phyloP scores from a whole-genome alignment of 2,113 vertebrate genomes.

The Montifringilla adamsi region DNA sequence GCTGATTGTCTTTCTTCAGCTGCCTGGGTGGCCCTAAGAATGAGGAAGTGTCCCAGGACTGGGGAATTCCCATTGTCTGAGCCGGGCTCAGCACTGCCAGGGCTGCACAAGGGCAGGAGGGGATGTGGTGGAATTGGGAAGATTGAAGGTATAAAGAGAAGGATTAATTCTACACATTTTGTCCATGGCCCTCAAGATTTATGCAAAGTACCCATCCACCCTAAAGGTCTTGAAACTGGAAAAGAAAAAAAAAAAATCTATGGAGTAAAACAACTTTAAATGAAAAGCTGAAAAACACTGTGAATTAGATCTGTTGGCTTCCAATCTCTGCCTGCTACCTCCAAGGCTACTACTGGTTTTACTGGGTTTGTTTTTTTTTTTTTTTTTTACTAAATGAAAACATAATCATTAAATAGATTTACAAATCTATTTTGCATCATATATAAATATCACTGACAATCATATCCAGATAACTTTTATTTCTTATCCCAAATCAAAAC shows the following conservation, averaged over 20 bases:
- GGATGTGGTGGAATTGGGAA: not conserved
- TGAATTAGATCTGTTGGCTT: not conserved
- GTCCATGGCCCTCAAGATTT: not conserved
- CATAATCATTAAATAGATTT: not conserved
- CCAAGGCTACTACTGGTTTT: not conserved
- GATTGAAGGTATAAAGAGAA: not conserved
- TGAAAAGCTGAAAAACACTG: not conserved
- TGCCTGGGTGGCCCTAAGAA: constrained; percentile 42
- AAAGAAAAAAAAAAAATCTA: not conserved
- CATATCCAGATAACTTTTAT: not conserved
- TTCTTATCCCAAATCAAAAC: not conserved
- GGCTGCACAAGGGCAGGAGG: not conserved
- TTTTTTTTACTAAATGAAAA: not conserved
- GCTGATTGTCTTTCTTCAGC: not conserved
- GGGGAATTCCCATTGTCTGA: not conserved
- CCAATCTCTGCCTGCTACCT: not conserved
- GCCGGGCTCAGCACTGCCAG: not conserved
- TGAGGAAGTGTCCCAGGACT: not conserved
- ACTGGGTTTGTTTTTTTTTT: not conserved
- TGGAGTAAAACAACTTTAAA: not conserved
- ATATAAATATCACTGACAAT: not conserved
- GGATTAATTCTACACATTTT: not conserved
- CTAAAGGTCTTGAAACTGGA: not conserved
- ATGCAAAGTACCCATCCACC: not conserved
- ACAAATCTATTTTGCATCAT: not conserved